Evolutionary conservation across 2,888 invertebrate genomes (phyloP).

Genomic region (Sarcophaga carnaria): DNA sequence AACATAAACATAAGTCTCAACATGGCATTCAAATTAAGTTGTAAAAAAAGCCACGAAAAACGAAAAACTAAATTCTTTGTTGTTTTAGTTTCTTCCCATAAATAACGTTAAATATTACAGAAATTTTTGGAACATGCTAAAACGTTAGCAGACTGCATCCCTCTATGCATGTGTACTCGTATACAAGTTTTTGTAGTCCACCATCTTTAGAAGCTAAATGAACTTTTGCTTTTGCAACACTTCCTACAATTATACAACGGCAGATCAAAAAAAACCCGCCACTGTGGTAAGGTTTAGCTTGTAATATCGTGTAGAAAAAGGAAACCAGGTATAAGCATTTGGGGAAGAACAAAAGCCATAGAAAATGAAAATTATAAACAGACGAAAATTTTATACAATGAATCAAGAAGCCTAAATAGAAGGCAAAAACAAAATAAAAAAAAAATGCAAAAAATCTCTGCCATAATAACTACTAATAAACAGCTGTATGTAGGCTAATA

Average conservation of each 20-base stretch:
- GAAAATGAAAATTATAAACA: conserved; percentile 5
- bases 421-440: background rate
- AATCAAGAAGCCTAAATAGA: background rate
- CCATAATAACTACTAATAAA: conserved; percentile 6
- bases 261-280: background rate
- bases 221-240: background rate
- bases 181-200: too few species aligned
- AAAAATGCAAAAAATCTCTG: background rate
- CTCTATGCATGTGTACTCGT: background rate
- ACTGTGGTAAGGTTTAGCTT: background rate
- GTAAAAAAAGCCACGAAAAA: too few species aligned
- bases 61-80: background rate
- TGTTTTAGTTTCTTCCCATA: conserved; percentile 13
- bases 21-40: background rate
- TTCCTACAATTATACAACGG: background rate
- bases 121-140: conserved; percentile 17
- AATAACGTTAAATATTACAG: conserved; percentile 3
- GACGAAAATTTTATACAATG: background rate
- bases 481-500: background rate
- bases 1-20: background rate
- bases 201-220: background rate
- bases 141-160: background rate
- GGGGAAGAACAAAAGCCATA: background rate
- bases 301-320: background rate
- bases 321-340: background rate